Percentiles rank a stretch among this genome's conserved stretches.
These are phyloP conservation scores for Sebastes wilsoni DNA, from an alignment of 2,797 vertebrate species.

Conservation along the genomic window DNA sequence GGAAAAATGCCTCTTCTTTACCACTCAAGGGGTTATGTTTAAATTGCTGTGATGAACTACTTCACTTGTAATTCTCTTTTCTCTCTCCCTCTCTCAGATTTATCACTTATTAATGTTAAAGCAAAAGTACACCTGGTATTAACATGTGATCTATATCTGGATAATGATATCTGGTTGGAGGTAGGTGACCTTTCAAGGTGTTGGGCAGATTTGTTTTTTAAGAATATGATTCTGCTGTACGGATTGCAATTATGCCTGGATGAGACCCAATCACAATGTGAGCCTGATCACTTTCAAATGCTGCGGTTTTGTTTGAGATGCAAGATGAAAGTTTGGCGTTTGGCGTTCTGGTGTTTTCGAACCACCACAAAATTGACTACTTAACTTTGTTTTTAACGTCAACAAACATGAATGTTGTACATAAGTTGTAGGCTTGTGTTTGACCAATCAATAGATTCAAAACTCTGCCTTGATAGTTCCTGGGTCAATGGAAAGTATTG, in stretches of 20 bases:
- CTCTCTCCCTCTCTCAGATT: not conserved
- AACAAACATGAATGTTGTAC: not conserved
- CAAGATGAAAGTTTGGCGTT: not conserved
- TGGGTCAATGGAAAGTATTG: no score
- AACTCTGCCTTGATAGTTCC: not conserved
- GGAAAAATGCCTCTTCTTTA: constrained; percentile 43
- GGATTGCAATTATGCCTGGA: not conserved
- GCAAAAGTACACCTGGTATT: not conserved
- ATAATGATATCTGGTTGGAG: not conserved
- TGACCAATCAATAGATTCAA: not conserved
- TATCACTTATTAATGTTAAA: constrained; percentile 11
- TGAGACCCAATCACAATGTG: not conserved
- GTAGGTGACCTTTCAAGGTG: not conserved
- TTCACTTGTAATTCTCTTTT: constrained; percentile 34
- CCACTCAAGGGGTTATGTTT: constrained; percentile 51
- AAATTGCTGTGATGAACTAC: constrained; percentile 65
- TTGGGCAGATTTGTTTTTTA: not conserved
- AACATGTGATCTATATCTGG: not conserved
- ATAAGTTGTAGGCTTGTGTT: not conserved
- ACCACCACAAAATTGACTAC: not conserved
- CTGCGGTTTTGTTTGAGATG: not conserved
- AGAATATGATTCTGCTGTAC: not conserved
- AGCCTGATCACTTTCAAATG: not conserved
- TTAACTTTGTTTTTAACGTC: not conserved
- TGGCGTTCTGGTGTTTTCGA: not conserved